Evolutionary conservation across 2,797 vertebrate species (phyloP), one percentile per base, ranked within the genome.

Genomic region (Sebastes diaconus): DNA sequence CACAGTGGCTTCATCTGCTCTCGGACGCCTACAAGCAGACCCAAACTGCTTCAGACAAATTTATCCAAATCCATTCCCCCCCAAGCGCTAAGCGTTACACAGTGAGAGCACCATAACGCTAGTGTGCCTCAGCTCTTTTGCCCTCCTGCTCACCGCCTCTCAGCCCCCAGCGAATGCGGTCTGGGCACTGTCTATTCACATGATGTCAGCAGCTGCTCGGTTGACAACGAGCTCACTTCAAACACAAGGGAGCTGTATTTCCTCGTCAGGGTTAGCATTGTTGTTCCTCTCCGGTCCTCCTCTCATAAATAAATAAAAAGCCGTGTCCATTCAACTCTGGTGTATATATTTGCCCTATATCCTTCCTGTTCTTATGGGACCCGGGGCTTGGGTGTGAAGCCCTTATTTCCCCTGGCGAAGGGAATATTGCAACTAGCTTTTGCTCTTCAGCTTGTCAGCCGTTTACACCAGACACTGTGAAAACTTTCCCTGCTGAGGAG

Each of bases 211-310:
- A 89, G 87, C 87, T 91, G 90, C 68, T 77, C 29, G 63, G 59
- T 58, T 67, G 84, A 89, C 87, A 75, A 27, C 69, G n/a, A 82
- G 79, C 80, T 74, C 80, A 88, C 82, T 87, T 86, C 84, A 86
- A 87, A 93, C 91, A 91, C 81, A 63, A 88, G 87, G 86, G 89
- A 86, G 86, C 88, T 74, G 84, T 30, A 80, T 90, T 94, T 94
- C 88, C 85, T 89, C 79, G 3, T 68, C 22, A 10, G 82, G 84
- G 73, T 84, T 61, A 39, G 83, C 84, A 89, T 87, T 92, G 91
- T 93, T 88, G 79, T 83, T 80, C 60, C 69, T 64, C 59, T 59
- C 69, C 8, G 36, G 64, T 24, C 88, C 92, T 90, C 83, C 87
- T 87, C 89, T 88, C 86, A 85, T 93, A 87, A 92, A 92, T 81